phyloP scores from a whole-genome alignment of 2,113 vertebrate species.

The human region GRCh38 chr2:48799001-48799500 shows the following conservation, averaged over 20 bases:
- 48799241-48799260: neutral
- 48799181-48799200: neutral
- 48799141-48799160: neutral
- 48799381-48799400: neutral
- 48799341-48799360: neutral
- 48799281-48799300: neutral
- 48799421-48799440: neutral
- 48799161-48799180: neutral
- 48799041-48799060: neutral
- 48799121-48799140: neutral
- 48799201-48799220: neutral
- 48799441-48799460: neutral
- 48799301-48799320: neutral
- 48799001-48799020: conserved; percentile 9
- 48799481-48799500: neutral
- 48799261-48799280: neutral
- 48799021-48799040: neutral
- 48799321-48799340: conserved; percentile 42
- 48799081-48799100: conserved; percentile 3
- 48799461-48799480: neutral
- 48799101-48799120: neutral
- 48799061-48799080: neutral
- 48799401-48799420: conserved; percentile 1
- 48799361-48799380: conserved; percentile 4
- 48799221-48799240: neutral